Percentiles rank a stretch among this genome's conserved stretches.
Evolutionary conservation across 1,140 invertebrate genomes (phyloP).

Genomic region (Pissodes strobi): DNA sequence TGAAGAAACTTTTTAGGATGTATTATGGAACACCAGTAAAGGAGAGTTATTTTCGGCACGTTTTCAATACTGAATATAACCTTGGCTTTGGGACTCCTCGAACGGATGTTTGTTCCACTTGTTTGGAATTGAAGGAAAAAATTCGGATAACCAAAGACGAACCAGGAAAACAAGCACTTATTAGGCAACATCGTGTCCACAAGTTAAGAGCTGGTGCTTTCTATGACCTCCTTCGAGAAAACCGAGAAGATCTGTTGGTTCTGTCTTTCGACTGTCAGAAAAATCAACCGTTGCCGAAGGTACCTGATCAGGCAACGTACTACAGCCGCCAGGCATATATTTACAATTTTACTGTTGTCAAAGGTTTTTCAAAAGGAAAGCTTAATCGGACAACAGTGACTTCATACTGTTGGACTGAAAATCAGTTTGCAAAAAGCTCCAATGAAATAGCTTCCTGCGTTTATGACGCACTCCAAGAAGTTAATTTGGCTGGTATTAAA

Average conservation of each 20-base stretch:
- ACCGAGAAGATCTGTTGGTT: not conserved
- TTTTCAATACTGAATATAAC: not conserved
- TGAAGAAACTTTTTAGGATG: not conserved
- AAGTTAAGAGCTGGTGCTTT: not conserved
- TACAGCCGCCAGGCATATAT: slow-evolving; percentile 7
- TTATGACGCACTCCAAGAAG: not conserved
- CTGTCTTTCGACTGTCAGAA: slow-evolving; percentile 4
- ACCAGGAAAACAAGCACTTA: not conserved
- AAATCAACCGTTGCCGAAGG: slow-evolving; percentile 3
- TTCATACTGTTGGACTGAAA: no score
- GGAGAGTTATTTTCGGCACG: no score
- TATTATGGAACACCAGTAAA: not conserved
- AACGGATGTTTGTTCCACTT: slow-evolving; percentile 3
- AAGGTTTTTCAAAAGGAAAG: not conserved
- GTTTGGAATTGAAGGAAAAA: not conserved
- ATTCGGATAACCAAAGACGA: not conserved
- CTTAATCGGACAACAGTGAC: slow-evolving; percentile 3
- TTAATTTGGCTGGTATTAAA: not conserved
- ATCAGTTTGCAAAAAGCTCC: no score
- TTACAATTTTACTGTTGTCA: no score
- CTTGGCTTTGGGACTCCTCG: not conserved
- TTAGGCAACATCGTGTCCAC: not conserved
- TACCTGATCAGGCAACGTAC: slow-evolving; percentile 5
- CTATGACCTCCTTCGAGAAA: not conserved
- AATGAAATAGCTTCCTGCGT: no score